Base-by-base conservation (phyloP, 2,888 invertebrate genomes). In the Diarsia dahlii region DNA sequence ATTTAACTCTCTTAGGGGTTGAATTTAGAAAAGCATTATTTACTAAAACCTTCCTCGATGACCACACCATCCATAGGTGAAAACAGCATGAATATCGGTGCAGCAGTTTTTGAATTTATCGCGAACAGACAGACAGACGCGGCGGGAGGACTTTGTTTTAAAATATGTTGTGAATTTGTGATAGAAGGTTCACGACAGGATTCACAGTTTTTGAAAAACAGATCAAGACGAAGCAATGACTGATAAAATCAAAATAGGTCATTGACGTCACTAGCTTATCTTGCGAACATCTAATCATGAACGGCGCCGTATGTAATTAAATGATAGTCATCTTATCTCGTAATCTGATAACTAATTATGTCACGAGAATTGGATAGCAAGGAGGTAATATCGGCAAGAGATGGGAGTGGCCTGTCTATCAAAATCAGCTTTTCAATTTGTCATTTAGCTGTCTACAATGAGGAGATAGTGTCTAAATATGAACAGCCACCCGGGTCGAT, bases 261-360 rank as follows among this genome's bases (percentile, higher is more conserved):
- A 63, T 63, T 63, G 63, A 63, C 63, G 63, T 45, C 63, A 45
- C 13, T 23, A 6, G 1, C 18, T 62, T 54, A 71, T 71, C 63
- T 63, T n/a, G 34, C 46, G 5, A 34, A 54, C n/a, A 70, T 74
- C 71, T 71, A 2, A 74, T 71, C 74, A 8, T 23, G 20, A 45
- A 46, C 45, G 45, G 28, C 18, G 20, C 20, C 15, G 48, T 23
- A 39, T 62, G 46, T 71, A 23, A 72, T 74, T 72, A 54, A 71
- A 39, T 23, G 72, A 72, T 63, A 15, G 45, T 10, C n/a, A 71
- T 74, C 74, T 45, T 5, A 28, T 74, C 39, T 20, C 5, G 18
- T 18, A 10, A 71, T 66, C 71, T 64, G 39, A 64, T 48, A 39
- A n/a, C 48, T 71, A 64, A 39, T 64, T 64, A 23, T 48, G 70